These are phyloP conservation scores for Hydrocynus forskahlii DNA, from an alignment of 2,797 vertebrate genomes.

Conservation along the genomic window DNA sequence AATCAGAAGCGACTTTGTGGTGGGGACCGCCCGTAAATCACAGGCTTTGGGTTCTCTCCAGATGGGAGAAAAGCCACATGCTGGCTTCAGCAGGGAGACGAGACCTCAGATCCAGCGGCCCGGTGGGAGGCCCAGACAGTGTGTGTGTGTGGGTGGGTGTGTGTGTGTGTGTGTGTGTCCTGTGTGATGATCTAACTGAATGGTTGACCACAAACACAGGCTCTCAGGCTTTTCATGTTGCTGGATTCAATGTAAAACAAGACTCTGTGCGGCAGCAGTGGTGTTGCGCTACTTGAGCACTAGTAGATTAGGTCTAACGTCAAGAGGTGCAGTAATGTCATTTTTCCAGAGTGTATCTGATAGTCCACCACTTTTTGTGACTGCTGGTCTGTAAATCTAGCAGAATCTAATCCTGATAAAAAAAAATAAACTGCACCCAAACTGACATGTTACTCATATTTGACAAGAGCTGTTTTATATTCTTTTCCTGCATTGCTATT, in stretches of 20 bases:
- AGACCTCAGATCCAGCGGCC: neutral
- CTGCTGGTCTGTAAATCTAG: too few relatives aligned
- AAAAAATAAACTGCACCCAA: too few relatives aligned
- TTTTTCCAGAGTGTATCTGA: too few relatives aligned
- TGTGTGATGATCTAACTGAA: conserved; percentile 14
- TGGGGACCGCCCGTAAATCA: conserved; percentile 50
- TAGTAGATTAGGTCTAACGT: conserved; percentile 42
- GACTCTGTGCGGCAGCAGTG: conserved; percentile 67
- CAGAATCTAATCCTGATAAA: too few relatives aligned
- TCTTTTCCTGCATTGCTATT: too few relatives aligned
- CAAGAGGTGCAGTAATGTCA: neutral
- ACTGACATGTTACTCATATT: too few relatives aligned
- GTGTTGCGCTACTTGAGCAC: conserved; percentile 65
- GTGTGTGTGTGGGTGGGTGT: too few relatives aligned
- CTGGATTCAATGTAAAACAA: conserved; percentile 69
- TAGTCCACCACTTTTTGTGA: too few relatives aligned
- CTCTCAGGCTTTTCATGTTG: conserved; percentile 63
- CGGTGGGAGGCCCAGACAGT: neutral
- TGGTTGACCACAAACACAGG: conserved; percentile 61
- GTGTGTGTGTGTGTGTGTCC: conserved; percentile 41
- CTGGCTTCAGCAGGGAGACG: conserved; percentile 20
- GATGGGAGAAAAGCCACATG: conserved; percentile 20
- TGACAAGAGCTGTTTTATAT: too few relatives aligned
- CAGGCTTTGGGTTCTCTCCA: conserved; percentile 24
- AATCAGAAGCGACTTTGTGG: conserved; percentile 61